Evolutionary conservation across 2,113 vertebrate genomes (phyloP).

Genomic region (Micromys minutus): DNA sequence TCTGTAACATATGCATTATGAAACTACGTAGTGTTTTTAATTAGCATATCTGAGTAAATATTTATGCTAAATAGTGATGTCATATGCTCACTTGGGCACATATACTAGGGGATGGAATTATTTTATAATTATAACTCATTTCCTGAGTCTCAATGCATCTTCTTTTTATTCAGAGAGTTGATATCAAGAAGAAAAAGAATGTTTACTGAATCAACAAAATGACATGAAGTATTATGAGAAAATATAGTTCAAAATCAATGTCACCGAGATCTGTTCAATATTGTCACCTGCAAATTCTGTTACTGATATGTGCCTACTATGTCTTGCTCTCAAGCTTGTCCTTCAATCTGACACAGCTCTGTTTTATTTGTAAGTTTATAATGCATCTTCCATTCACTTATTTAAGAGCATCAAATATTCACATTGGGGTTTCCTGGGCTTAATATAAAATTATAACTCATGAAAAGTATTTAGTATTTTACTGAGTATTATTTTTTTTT

Average conservation of each 20-base stretch:
- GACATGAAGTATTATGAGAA: constrained; percentile 10
- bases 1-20: neutral
- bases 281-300: neutral
- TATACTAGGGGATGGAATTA: neutral
- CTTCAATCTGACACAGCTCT: neutral
- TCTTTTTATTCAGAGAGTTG: neutral
- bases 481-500: neutral
- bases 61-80: neutral
- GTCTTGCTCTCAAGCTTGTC: neutral
- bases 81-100: neutral
- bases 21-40: neutral
- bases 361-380: neutral
- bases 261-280: neutral
- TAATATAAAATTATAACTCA: constrained; percentile 24
- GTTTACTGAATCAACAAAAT: constrained; percentile 7
- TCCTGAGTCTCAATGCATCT: neutral
- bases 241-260: neutral
- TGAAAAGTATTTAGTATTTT: neutral
- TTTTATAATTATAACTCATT: neutral
- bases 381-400: neutral
- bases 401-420: neutral
- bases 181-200: neutral
- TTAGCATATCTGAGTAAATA: neutral
- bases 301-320: neutral
- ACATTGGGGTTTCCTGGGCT: neutral